These are phyloP conservation scores for Ochropacha duplaris DNA, from an alignment of 2,888 invertebrate genomes.

Conservation along the genomic window DNA sequence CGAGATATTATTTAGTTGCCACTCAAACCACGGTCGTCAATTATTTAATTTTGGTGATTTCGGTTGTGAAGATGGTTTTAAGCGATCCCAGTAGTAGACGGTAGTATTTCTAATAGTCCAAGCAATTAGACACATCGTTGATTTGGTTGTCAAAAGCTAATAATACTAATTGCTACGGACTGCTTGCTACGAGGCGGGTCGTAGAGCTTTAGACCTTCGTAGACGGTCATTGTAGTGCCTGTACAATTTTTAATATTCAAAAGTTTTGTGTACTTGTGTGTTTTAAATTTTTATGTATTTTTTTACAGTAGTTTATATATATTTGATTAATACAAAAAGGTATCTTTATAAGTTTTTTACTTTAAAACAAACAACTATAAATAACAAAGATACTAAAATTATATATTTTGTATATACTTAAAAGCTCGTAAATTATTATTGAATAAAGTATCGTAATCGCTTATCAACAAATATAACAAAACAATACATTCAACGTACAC, in stretches of 20 bases:
- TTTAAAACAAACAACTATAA: neutral
- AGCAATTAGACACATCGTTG: too few species aligned
- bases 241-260: neutral
- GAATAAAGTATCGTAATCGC: constrained; percentile 33
- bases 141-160: neutral
- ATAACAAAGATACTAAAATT: too few species aligned
- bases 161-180: constrained; percentile 56
- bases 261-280: neutral
- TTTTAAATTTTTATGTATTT: neutral
- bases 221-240: constrained; percentile 31
- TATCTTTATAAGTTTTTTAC: too few species aligned
- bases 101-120: too few species aligned
- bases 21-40: too few species aligned
- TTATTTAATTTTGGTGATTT: too few species aligned
- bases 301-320: neutral
- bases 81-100: too few species aligned
- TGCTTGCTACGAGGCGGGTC: constrained; percentile 39
- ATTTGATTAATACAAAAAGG: neutral
- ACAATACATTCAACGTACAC: constrained; percentile 42
- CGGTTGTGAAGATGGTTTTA: too few species aligned
- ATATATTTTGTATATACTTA: too few species aligned
- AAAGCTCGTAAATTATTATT: constrained; percentile 1
- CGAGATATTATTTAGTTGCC: too few species aligned
- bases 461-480: constrained; percentile 45
- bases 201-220: constrained; percentile 33